Evolutionary conservation across 2,888 invertebrate genomes (phyloP), one percentile per base, ranked within the genome.

Genomic region (Synanthedon tipuliformis): DNA sequence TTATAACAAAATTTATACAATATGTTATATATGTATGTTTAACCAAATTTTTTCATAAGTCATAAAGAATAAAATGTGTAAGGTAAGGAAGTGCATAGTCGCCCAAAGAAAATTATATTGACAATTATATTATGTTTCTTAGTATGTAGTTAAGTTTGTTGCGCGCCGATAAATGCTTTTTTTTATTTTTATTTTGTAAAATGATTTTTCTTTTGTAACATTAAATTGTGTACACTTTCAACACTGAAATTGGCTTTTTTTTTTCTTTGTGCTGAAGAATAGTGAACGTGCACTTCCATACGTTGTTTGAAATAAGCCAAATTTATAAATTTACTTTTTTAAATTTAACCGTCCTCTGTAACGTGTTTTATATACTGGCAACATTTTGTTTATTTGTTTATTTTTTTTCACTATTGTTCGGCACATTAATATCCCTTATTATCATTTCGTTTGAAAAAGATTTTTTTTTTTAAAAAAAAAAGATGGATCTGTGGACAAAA

Each of bases 381-480:
- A 52, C 58, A 63, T 68, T 69, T 67, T 63, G 70, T 71, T 69
- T 70, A 61, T 66, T 64, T 75, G n/a, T n/a, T n/a, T n/a, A n/a
- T 69, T 69, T 91, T 92, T 92, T 91, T 92, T 93, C 92, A 92
- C 93, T 92, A 92, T 93, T 93, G 92, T 93, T 93, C 92, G 92
- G 93, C 92, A 93, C 92, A 90, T 84, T 65, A 84, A 73, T 70
- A 62, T 65, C 66, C 69, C 64, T 64, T 62, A 58, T 58, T 55
- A 51, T 34, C 40, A 34, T 34, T 34, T 34, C 34, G 34, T 41
- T 50, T 50, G 16, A 45, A 13, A 27, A 50, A 50, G 7, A 60
- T 63, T 57, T n/a, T n/a, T n/a, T n/a, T n/a, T n/a, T n/a, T n/a
- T 56, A 51, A 56, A 57, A 61, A 62, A 63, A 60, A 63, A 58